These are phyloP conservation scores for Paradoxurus hermaphroditus DNA, from an alignment of 2,113 vertebrate genomes.

Conservation along the genomic window DNA sequence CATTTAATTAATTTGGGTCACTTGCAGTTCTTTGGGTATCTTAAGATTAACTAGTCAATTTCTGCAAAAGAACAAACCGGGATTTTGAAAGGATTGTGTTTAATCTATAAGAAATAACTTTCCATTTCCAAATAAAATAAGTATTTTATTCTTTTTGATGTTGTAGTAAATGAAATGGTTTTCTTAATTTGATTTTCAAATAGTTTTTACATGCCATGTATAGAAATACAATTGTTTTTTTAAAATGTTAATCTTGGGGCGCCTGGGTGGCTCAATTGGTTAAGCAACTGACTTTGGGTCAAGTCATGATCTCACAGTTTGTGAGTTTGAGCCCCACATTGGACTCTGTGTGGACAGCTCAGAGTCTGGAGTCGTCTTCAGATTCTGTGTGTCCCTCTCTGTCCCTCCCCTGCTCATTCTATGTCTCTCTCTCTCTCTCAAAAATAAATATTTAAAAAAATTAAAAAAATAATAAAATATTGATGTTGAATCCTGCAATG, in stretches of 20 bases:
- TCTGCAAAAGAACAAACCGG: background rate
- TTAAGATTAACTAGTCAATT: background rate
- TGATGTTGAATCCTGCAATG: background rate
- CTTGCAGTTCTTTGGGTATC: background rate
- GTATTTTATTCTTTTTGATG: background rate
- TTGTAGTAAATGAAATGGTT: background rate
- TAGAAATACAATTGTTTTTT: background rate
- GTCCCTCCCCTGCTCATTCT: background rate
- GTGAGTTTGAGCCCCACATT: background rate
- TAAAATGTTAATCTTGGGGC: background rate
- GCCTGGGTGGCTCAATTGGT: background rate
- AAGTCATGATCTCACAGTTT: background rate
- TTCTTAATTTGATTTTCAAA: background rate
- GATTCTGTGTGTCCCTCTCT: background rate
- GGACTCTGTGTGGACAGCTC: too few relatives aligned
- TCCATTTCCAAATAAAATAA: too few relatives aligned
- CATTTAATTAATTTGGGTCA: background rate
- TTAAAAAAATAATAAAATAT: background rate
- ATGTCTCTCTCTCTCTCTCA: background rate
- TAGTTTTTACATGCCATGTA: background rate
- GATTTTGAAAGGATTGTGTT: background rate
- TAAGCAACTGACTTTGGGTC: background rate
- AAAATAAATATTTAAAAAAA: background rate
- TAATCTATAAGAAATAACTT: background rate
- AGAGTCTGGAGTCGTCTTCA: background rate